These are phyloP conservation scores for Papilio dardanus DNA, from an alignment of 1,140 invertebrate species.

Conservation along the genomic window DNA sequence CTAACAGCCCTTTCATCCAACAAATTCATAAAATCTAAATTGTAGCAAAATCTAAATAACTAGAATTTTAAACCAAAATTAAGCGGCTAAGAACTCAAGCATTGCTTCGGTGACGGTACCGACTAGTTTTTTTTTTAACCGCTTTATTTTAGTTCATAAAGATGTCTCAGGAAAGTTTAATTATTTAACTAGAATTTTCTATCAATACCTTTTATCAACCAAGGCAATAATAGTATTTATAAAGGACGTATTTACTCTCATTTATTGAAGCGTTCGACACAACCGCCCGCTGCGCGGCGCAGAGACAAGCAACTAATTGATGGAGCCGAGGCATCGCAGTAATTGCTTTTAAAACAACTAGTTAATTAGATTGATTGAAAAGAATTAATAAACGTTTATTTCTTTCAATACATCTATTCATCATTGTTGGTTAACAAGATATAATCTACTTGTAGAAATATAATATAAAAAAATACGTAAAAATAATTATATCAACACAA, in stretches of 20 bases:
- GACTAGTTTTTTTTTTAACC: too few species aligned
- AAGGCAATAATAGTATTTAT: not conserved
- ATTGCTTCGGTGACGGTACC: too few species aligned
- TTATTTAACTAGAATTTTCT: too few species aligned
- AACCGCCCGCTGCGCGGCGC: not conserved
- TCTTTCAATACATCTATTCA: not conserved
- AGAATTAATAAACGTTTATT: conserved; percentile 5
- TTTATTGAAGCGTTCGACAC: not conserved
- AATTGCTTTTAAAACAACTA: conserved; percentile 7
- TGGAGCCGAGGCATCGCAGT: not conserved
- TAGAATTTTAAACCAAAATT: too few species aligned
- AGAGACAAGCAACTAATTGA: conserved; percentile 13
- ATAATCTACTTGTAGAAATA: not conserved
- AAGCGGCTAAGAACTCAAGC: too few species aligned
- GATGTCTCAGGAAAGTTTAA: too few species aligned
- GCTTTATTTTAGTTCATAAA: too few species aligned
- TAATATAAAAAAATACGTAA: too few species aligned
- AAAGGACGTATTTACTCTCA: not conserved
- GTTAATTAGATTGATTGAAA: conserved; percentile 21
- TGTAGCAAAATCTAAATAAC: too few species aligned
- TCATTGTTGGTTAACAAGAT: too few species aligned
- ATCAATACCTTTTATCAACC: not conserved
- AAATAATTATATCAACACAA: too few species aligned
- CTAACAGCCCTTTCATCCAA: not conserved
- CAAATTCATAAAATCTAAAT: too few species aligned